Base-by-base conservation (phyloP, 2,113 vertebrate species). In the Girardinichthys multiradiatus region DNA sequence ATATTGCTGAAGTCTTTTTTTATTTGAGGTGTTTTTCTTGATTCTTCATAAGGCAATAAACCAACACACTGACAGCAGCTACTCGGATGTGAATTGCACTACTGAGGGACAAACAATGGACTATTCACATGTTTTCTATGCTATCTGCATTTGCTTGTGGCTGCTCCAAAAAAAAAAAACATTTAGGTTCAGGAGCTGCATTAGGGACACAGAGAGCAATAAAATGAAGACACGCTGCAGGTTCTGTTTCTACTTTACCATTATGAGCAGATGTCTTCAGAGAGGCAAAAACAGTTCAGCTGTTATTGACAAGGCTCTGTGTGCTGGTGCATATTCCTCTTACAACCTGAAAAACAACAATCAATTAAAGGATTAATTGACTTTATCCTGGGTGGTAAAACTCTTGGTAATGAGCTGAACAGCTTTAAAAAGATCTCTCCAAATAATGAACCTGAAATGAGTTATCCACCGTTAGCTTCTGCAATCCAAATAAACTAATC, bases 271-370 rank as follows among this genome's bases (percentile, higher is more conserved):
- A 12, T 39, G 51, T 24, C 28, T 65, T 13, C 26, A 61, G 39
- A 30, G 31, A 1, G 39, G 28, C 48, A 54, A 54, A 51, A 54
- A 54, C 48, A 54, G 21, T 54, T 54, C 24, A n/a, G 48, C 19
- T n/a, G 12, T 26, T 74, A 4, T 48, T 30, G 72, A 60, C 62
- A n/a, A 12, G 39, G 21, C 37, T 45, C 66, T 28, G 51, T 1
- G 17, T 45, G 17, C 17, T 45, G 26, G 63, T 14, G 72, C 87
- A 87, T 82, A n/a, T 63, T 84, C 75, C 67, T 71, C 51, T 24
- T 5, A 37, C 15, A 69, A 12, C 75, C 74, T 76, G 24, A 19
- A 72, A 13, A 57, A 0, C 33, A 60, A 58, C 1, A 77, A 31
- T 51, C 2, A 63, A 78, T 68, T 45, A n/a, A 24, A 26, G 1